Evolutionary conservation across 2,113 vertebrate genomes (phyloP), one percentile per base, ranked within the genome.

Genomic region (Rhinoderma darwinii): DNA sequence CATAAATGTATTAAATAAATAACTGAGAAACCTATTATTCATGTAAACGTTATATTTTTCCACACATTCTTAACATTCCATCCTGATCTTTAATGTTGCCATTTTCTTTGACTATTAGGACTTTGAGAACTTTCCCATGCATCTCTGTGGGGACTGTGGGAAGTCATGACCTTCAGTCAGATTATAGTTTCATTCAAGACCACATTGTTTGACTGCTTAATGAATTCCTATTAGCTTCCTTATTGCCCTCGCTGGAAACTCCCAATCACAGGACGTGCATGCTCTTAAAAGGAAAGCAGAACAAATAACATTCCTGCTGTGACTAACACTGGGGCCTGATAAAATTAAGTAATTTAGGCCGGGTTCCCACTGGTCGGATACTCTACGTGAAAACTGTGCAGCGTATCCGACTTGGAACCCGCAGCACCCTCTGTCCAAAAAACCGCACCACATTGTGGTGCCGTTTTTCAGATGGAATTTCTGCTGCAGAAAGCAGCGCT

Each of bases 181-280:
- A 44, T 27, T 66, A n/a, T 47, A 78, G 47, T 78, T 50, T 78
- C 27, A 35, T 9, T 35, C 27, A 30, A n/a, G 44, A 77, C 10
- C 72, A 47, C 41, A 47, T 76, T 27, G 73, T 30, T 44, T 76
- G 39, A 20, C 4, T 27, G 30, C 11, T 30, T 47, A 76, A 76
- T 76, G 39, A n/a, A 25, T 17, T 63, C 43, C 43, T 44, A 27
- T 44, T n/a, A 50, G 59, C 43, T 68, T n/a, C 41, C 41, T 54
- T 51, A 37, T 50, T 32, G 32, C 17, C 6, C 66, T 39, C 35
- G 37, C 47, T 83, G 82, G 66, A 83, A 83, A 83, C 82, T 68
- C 63, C 82, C 61, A 37, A 83, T 44, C n/a, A 83, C n/a, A 54
- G 30, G 37, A 37, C 27, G 66, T 47, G 30, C 66, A 51, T 39